Base-by-base conservation (phyloP, 2,888 invertebrate species). In the Uloborus plumipes region DNA sequence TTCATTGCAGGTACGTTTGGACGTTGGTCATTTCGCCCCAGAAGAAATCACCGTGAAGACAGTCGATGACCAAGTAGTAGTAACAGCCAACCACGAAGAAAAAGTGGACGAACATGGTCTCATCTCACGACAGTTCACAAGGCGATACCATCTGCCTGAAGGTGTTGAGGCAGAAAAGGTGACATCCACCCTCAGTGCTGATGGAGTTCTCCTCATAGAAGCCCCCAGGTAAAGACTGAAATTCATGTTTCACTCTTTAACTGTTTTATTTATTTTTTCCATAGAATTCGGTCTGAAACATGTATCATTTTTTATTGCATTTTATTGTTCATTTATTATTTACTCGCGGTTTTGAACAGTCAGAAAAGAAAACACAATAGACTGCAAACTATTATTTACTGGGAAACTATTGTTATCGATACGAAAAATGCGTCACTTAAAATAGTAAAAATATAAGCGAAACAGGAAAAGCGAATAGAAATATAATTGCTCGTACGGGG, bases 11-110 rank as follows among this genome's bases (percentile, higher is more conserved):
- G 85, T 86, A 14, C 84, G 79, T 47, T 58, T 86, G 49, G 86
- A 86, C 55, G 86, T 86, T 15, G 83, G 84, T 0, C 86, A 86
- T 64, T 86, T 86, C 65, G 84, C 84, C 11, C 86, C 86, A 2
- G 86, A 86, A 66, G 86, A 86, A 74, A 84, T 86, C 58, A 79
- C 83, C 9, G 86, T 86, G n/a, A 86, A 86, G 70, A 85, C 85
- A 0, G 75, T 86, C 22, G 85, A 84, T 66, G 78, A 85, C 67
- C 78, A 79, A 49, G 80, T 86, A 4, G 84, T 86, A 7, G 85
- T 86, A 13, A 75, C 71, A 11, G 86, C 85, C 16, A 78, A 81
- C 39, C 86, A 86, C 71, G 85, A 86, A 64, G 86, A 86, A 39
- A 76, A 82, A 47, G 74, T 84, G 7, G 86, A 86, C 70, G 86